These are phyloP conservation scores for Cheilosia pagana DNA, from an alignment of 2,888 invertebrate genomes.

Conservation along the genomic window DNA sequence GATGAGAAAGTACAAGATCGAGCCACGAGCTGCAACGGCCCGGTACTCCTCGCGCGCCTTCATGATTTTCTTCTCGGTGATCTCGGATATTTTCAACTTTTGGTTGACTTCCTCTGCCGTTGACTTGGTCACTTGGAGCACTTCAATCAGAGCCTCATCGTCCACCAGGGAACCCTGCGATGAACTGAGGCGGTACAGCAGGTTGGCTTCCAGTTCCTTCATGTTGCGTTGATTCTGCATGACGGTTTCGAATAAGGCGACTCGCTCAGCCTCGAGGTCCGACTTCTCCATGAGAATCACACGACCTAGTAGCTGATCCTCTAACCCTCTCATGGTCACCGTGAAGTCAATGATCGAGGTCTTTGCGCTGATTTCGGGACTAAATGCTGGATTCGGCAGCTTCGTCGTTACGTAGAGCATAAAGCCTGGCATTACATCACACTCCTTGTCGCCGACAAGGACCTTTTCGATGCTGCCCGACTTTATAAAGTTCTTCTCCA, in stretches of 20 bases:
- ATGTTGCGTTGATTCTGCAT: conserved; percentile 98
- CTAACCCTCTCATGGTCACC: conserved; percentile 97
- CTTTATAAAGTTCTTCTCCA: conserved; percentile 99
- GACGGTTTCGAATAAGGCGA: conserved; percentile 96
- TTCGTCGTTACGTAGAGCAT: conserved; percentile 98
- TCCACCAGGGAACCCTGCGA: conserved; percentile 97
- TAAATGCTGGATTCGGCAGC: conserved; percentile 97
- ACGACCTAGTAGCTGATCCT: conserved; percentile 96
- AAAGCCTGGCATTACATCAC: conserved; percentile 97
- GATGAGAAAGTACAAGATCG: conserved; percentile 96
- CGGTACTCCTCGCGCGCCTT: conserved; percentile 97
- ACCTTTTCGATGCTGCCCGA: conserved; percentile 98
- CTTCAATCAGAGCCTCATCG: conserved; percentile 96
- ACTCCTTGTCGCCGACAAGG: conserved; percentile 97
- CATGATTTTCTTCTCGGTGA: conserved; percentile 97
- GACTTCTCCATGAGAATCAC: conserved; percentile 98
- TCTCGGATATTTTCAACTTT: conserved; percentile 95
- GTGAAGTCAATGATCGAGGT: conserved; percentile 99
- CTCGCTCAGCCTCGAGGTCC: conserved; percentile 96
- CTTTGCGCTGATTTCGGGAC: conserved; percentile 98
- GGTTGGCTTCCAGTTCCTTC: conserved; percentile 97
- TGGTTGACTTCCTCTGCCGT: conserved; percentile 98
- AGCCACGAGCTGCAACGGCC: conserved; percentile 96
- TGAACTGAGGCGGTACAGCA: conserved; percentile 95
- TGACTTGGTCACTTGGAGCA: conserved; percentile 92